Evolutionary conservation across 2,113 vertebrate genomes (phyloP), one percentile per base, ranked within the genome.

Genomic region (Seriola rivoliana): DNA sequence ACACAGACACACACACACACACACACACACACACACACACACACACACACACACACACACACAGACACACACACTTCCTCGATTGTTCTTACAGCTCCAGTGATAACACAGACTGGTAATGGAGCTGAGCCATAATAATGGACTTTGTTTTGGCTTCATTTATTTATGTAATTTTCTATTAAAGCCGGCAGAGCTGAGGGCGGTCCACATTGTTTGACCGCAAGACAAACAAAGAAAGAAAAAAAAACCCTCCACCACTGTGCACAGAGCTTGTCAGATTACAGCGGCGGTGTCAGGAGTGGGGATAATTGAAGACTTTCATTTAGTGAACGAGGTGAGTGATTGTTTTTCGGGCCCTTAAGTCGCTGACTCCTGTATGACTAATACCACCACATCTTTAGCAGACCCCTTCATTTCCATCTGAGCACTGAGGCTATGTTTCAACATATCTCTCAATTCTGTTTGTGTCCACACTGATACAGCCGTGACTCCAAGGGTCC

Each of bases 151-250:
- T 19, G 29, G 55, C 62, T 73, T 46, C 54, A 36, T 38, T 36
- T 73, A 84, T 78, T 73, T 55, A 84, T 78, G 69, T 46, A 6
- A 66, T 68, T 73, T 68, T 44, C 46, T 63, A 40, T 52, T 29
- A 69, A 16, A 21, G 46, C 12, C 32, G 36, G 64, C 36, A 55
- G 71, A 72, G 62, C 48, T 68, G 11, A 8, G 52, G 68, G 54
- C 21, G 46, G 54, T 73, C 7, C 2, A 13, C 0, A 0, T 38
- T 58, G 50, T 58, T 42, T 71, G 40, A 71, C 58, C 2, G 0
- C n/a, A 79, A 34, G 19, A 62, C 52, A 66, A 58, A 59, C 29
- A 71, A 59, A 54, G 13, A 63, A 46, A 74, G 32, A 16, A 4
- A 32, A 79, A 40, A 13, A 8, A 32, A 16, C 23, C 52, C 29